Conservation (phyloP, 2,113 vertebrate species). For the Alces alces region DNA sequence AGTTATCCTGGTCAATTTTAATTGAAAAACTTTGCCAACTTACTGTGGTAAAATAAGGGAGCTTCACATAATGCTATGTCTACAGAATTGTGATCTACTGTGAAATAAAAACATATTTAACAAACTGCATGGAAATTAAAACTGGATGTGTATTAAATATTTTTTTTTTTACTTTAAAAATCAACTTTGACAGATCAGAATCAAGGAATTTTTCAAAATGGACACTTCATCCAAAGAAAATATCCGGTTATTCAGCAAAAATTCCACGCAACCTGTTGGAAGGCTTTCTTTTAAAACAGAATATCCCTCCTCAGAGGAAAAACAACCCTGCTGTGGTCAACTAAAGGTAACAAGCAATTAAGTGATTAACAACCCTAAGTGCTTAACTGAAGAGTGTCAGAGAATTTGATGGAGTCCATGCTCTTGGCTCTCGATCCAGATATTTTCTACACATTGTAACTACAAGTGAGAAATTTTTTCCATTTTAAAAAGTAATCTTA, state of each 20-base stretch:
- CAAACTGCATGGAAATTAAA: background rate
- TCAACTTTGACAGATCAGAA: slow-evolving; percentile 53
- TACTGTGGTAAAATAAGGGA: background rate
- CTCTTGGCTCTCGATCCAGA: background rate
- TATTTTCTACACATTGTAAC: background rate
- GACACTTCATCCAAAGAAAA: slow-evolving; percentile 80
- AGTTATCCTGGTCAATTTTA: slow-evolving; percentile 61
- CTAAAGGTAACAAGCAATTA: slow-evolving; percentile 78
- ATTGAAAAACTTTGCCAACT: slow-evolving; percentile 57
- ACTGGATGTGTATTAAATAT: background rate
- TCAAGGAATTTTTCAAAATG: slow-evolving; percentile 74
- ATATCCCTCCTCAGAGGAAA: slow-evolving; percentile 68
- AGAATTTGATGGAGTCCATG: background rate
- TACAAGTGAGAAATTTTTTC: background rate
- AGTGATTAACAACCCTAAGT: background rate
- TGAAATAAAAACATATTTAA: background rate
- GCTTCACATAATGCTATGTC: background rate
- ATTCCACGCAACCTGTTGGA: slow-evolving; percentile 41
- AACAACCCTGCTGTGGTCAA: slow-evolving; percentile 67
- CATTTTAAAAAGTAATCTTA: background rate
- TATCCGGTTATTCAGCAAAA: slow-evolving; percentile 74
- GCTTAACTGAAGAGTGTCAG: slow-evolving; percentile 71
- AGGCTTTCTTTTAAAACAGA: slow-evolving; percentile 72
- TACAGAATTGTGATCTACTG: background rate
- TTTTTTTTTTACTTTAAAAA: slow-evolving; percentile 14